These are phyloP conservation scores for Leptodactylus fuscus DNA, from an alignment of 2,113 vertebrate genomes.

Conservation along the genomic window DNA sequence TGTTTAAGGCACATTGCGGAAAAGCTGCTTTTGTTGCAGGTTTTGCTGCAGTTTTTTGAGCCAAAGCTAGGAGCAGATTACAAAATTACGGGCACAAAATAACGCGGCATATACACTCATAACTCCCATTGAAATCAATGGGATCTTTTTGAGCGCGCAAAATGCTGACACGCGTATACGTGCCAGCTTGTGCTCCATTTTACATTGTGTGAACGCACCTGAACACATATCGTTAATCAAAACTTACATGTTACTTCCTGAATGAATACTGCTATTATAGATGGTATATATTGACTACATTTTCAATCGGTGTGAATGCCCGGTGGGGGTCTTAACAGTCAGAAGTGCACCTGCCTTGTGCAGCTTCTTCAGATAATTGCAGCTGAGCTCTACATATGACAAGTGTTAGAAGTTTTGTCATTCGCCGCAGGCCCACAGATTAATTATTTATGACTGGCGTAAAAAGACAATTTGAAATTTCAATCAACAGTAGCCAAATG, in stretches of 20 bases:
- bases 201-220: too few species aligned
- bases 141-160: too few species aligned
- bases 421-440: conserved; percentile 22
- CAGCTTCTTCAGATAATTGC: conserved; percentile 40
- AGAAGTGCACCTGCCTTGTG: conserved; percentile 41
- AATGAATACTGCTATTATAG: background rate
- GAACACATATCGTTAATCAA: too few species aligned
- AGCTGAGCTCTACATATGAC: background rate
- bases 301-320: conserved; percentile 1
- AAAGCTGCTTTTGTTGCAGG: too few species aligned
- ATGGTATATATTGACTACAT: background rate
- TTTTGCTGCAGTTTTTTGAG: too few species aligned
- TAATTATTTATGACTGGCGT: conserved; percentile 28
- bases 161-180: too few species aligned
- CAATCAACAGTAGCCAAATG: conserved; percentile 6
- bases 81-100: too few species aligned
- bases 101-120: too few species aligned
- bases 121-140: too few species aligned
- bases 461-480: conserved; percentile 9
- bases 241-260: background rate
- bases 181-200: too few species aligned
- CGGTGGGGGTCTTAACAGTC: background rate
- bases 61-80: too few species aligned
- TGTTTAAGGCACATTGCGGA: too few species aligned
- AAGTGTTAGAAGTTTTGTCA: conserved; percentile 26